Evolutionary conservation across 2,888 invertebrate genomes (phyloP), one percentile per base, ranked within the genome.

Genomic region (Celastrina argiolus): DNA sequence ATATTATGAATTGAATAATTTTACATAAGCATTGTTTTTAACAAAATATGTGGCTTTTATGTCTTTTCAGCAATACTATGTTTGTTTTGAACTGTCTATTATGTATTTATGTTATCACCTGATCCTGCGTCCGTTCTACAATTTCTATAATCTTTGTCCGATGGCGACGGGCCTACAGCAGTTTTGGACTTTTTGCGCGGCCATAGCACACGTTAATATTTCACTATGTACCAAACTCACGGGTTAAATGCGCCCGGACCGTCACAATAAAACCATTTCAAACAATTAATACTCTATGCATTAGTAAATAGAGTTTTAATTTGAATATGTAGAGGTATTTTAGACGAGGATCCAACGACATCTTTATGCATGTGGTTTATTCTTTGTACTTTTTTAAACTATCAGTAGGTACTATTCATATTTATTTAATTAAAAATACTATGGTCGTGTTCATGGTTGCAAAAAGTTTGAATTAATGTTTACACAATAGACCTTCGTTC

Each of bases 181-280:
- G 86, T 87, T 87, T 89, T 87, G 83, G 85, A 87, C 88, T 89
- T 84, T 90, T 89, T 90, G 85, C 85, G 83, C 83, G 83, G 83
- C 87, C 83, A 89, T 85, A 85, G 84, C 81, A 76, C 76, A 82
- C 84, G 85, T 91, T 89, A 91, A 91, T 91, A 91, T 90, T 91
- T 90, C 87, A 91, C 84, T 79, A 77, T 80, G 85, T 83, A 83
- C 83, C 81, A 78, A 85, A 87, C 89, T 86, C 87, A 85, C 88
- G 89, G 90, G 89, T 90, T 89, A 88, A 88, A 82, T 87, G 83
- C 70, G 76, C 79, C 76, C 77, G 77, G 79, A 77, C 74, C 73
- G 75, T 74, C 78, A 81, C 82, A 79, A 81, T 80, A 78, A 68
- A 77, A 76, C 77, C 75, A 78, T 78, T 77, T 56, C 63, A 59